Base-by-base conservation (phyloP, 2,888 invertebrate genomes). In the Punctoribates punctum region DNA sequence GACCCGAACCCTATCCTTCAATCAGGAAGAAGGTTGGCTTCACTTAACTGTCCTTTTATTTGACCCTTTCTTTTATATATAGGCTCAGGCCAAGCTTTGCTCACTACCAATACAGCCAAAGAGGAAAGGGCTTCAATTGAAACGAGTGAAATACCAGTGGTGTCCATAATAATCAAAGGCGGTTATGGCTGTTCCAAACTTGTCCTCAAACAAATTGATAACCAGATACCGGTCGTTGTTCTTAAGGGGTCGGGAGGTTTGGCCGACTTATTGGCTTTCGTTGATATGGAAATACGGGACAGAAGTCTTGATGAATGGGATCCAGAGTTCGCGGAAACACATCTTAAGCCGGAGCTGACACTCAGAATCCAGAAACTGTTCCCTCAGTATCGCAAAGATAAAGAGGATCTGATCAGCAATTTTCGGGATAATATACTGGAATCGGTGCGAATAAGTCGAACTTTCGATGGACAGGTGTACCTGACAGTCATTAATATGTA, bases 211-310 rank as follows among this genome's bases (percentile, higher is more conserved):
- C 82, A 83, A 74, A 79, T 84, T 27, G 82, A 81, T 72, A 81
- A 82, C 72, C 82, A 82, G 76, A 82, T 83, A 75, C 83, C 84
- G 11, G 82, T 84, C 5, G 81, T 84, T 0, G 82, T 84, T 1
- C 77, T 84, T 51, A 82, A 83, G 77, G 84, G 84, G 3, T 82
- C 81, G 75, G 84, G 84, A 6, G 82, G 82, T 11, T 81, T 82
- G 0, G 83, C 84, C n/a, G 83, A 84, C 77, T 80, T 84, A 5
- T 77, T 84, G 29, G 82, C 83, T 15, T 84, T 82, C 78, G 83
- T 83, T 17, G 82, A 82, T 74, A 82, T 82, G 51, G 84, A 84
- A 79, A 79, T 83, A 17, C 80, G 81, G 34, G 82, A 83, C 79
- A 81, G 79, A 77, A 78, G 72, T 75, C 13, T 34, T 1, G 20